These are phyloP conservation scores for Cliona cf. orientalis DNA, from an alignment of 37 sponge, comb jelly and placozoan species.

Conservation along the genomic window DNA sequence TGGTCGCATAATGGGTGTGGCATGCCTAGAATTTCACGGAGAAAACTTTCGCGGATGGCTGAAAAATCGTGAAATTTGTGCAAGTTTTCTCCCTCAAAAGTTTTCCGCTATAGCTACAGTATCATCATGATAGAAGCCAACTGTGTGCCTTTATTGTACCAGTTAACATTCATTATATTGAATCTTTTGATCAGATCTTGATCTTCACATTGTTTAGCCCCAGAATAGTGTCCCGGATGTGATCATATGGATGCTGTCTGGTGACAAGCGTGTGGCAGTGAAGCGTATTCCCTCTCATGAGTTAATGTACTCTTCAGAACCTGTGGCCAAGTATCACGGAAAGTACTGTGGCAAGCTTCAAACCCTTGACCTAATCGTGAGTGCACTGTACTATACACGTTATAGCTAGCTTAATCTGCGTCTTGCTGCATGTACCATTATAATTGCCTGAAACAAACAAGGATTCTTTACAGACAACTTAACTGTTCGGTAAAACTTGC, in stretches of 20 bases:
- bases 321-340: slow-evolving; percentile 65
- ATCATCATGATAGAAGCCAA: no score
- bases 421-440: neutral
- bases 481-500: neutral
- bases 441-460: neutral
- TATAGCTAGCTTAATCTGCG: neutral
- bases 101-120: no score
- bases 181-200: neutral
- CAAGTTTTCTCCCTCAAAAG: no score
- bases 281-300: slow-evolving; percentile 87
- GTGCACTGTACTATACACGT: neutral
- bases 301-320: slow-evolving; percentile 75
- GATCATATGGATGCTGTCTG: slow-evolving; percentile 98
- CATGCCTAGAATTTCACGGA: no score
- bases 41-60: no score
- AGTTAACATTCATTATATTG: no score
- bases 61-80: no score
- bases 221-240: slow-evolving; percentile 97
- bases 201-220: slow-evolving; percentile 53
- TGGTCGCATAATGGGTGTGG: no score
- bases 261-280: slow-evolving; percentile 84
- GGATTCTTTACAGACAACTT: neutral
- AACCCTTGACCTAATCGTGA: slow-evolving; percentile 82
- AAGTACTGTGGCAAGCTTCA: slow-evolving; percentile 87
- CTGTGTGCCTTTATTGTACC: no score